Conservation (phyloP, 2,113 vertebrate species). For the Verasper variegatus region DNA sequence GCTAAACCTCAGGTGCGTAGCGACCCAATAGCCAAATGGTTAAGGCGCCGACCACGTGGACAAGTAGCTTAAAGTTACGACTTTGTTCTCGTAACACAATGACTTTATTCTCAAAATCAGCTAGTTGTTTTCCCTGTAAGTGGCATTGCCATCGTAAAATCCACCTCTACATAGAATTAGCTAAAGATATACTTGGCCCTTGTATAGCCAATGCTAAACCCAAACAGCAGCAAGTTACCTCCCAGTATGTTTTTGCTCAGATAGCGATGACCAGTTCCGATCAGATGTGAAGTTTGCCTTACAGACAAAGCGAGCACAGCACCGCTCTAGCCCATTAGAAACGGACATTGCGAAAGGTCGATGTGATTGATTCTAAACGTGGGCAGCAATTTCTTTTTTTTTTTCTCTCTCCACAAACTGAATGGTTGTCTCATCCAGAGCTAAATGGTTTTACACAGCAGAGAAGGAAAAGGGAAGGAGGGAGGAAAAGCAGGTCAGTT, state of each 20-base stretch:
- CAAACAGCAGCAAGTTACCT: background rate
- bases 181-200: no score
- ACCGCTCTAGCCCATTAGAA: slow-evolving; percentile 40
- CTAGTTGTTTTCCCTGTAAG: no score
- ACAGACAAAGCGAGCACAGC: slow-evolving; percentile 13
- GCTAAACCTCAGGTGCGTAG: no score
- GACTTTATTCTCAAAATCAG: no score
- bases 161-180: no score
- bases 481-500: slow-evolving; percentile 78
- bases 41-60: no score
- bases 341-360: slow-evolving; percentile 65
- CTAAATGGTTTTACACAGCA: slow-evolving; percentile 75
- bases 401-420: slow-evolving; percentile 44
- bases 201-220: background rate
- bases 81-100: no score
- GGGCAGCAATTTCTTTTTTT: slow-evolving; percentile 48
- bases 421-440: slow-evolving; percentile 67
- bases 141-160: no score
- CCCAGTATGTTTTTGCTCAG: background rate
- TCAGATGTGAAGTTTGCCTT: slow-evolving; percentile 19
- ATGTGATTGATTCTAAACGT: slow-evolving; percentile 72
- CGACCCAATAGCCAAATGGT: no score
- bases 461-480: slow-evolving; percentile 42
- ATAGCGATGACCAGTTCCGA: background rate
- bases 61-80: no score